Evolutionary conservation across 1,140 invertebrate species (phyloP), one percentile per base, ranked within the genome.

Genomic region (Macrotrachela quadricornifera): DNA sequence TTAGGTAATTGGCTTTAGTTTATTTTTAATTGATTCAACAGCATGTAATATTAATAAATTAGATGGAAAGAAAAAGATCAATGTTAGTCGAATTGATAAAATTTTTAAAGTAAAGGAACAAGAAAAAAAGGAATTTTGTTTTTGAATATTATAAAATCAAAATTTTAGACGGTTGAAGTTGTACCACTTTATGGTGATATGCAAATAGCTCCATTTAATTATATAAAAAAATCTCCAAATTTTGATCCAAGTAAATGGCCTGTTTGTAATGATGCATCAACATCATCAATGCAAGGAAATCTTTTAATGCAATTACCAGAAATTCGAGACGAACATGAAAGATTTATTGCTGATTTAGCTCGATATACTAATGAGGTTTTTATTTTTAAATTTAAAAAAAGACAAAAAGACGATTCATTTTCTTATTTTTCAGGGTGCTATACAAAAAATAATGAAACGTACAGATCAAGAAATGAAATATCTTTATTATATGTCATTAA

Each of bases 201-300:
- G 92, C 92, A 96, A 73, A 95, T 97, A 55, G 85, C 88, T 0
- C 92, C 92, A 0, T 97, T 96, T 66, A 90, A 92, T 66, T 97
- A 96, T 63, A 88, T 99, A 44, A 91, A 87, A 69, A 75, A 85
- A 46, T 88, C 83, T 50, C 85, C 86, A 61, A 84, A 92, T 65
- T 96, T 87, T 68, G 92, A 97, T 64, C 73, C 83, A 0, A 75
- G 76, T 9, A 82, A 81, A 64, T 99, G 92, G 92, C 90, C 90
- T 6, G 37, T 86, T 80, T 66, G 81, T 58, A 67, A 62, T 48
- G 62, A 15, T 81, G 80, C 9, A 76, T 76, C 21, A 56, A 30
- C 21, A 30, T 61, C 62, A 10, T 66, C 84, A 55, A 85, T 85
- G 0, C 91, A 97, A 70, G 85, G 90, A 0, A 88, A 95, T 74